phyloP scores from a whole-genome alignment of 2,888 invertebrate species.

The Hirtodrosophila confusa region DNA sequence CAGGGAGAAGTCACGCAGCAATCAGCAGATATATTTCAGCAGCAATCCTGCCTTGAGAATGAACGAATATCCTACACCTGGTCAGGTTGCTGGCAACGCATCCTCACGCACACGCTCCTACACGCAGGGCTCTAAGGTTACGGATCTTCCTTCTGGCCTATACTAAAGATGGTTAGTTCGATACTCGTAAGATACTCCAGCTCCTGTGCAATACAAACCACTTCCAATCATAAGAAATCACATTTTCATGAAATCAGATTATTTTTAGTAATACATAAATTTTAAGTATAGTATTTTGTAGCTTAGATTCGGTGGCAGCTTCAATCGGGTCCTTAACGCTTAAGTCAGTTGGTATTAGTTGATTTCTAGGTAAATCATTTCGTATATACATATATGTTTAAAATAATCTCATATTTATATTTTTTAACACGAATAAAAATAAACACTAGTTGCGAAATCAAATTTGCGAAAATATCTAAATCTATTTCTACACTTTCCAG shows the following conservation, averaged over 20 bases:
- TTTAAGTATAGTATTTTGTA: slow-evolving; percentile 28
- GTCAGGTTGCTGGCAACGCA: slow-evolving; percentile 88
- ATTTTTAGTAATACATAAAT: slow-evolving; percentile 1
- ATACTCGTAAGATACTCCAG: slow-evolving; percentile 15
- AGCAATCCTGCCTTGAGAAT: slow-evolving; percentile 81
- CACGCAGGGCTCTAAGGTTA: slow-evolving; percentile 87
- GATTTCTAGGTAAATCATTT: slow-evolving; percentile 21
- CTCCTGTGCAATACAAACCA: slow-evolving; percentile 65
- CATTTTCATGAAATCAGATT: slow-evolving; percentile 8
- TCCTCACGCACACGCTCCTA: slow-evolving; percentile 84
- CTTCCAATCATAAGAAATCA: slow-evolving; percentile 32
- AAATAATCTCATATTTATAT: slow-evolving; percentile 40
- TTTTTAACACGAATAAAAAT: slow-evolving; percentile 27
- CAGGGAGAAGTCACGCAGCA: slow-evolving; percentile 84
- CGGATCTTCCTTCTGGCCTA: slow-evolving; percentile 90
- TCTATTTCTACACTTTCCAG: too few species aligned
- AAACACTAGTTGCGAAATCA: slow-evolving; percentile 18
- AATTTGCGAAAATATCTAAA: too few species aligned
- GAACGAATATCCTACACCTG: slow-evolving; percentile 72
- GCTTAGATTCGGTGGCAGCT: slow-evolving; percentile 68
- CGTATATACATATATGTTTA: slow-evolving; percentile 3
- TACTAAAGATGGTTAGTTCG: slow-evolving; percentile 85
- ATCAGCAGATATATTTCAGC: slow-evolving; percentile 83
- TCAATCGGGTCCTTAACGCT: slow-evolving; percentile 61
- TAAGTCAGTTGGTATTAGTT: slow-evolving; percentile 45